Base-by-base conservation (phyloP, 2,888 invertebrate genomes). In the Epistrophe grossulariae region DNA sequence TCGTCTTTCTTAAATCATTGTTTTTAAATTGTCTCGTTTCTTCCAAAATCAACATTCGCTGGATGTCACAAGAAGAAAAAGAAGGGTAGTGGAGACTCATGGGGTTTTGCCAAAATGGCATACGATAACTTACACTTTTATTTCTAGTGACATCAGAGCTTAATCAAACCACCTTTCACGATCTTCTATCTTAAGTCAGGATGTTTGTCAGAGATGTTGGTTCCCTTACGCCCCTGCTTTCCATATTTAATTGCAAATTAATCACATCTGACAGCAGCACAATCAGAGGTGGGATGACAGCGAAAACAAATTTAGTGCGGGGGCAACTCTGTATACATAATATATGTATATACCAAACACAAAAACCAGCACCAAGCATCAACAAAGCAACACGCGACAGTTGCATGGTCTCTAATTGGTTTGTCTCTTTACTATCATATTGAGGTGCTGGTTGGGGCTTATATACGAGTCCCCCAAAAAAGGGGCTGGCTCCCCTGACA, bases 231-330 rank as follows among this genome's bases (percentile, higher is more conserved):
- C 52, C 64, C 50, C 80, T 73, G 77, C 77, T 55, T 70, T 40
- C 55, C 71, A 77, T 81, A 78, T 74, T 85, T 85, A 81, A 85
- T 81, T 81, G 78, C 70, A 78, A 78, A 85, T 85, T 81, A 78
- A 85, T 81, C 85, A 81, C 78, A 50, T n/a, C 50, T 85, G 73
- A 71, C 81, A 81, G 77, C 78, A 59, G 24, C 52, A 48, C 45
- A 45, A 35, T 31, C 17, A n/a, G 60, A 73, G 68, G 77, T 85
- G 57, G 66, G 77, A 55, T 71, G 80, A 55, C 76, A 80, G 68
- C 35, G 40, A 62, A 77, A 78, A 55, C 48, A 52, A 80, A 60
- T 77, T 80, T 62, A 68, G 50, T 77, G 73, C 68, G 77, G 80
- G 84, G 70, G 80, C 70, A 43, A 43, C 19, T 38, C 17, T 11